phyloP scores from a whole-genome alignment of 2,113 vertebrate species.

The Strigops habroptila region DNA sequence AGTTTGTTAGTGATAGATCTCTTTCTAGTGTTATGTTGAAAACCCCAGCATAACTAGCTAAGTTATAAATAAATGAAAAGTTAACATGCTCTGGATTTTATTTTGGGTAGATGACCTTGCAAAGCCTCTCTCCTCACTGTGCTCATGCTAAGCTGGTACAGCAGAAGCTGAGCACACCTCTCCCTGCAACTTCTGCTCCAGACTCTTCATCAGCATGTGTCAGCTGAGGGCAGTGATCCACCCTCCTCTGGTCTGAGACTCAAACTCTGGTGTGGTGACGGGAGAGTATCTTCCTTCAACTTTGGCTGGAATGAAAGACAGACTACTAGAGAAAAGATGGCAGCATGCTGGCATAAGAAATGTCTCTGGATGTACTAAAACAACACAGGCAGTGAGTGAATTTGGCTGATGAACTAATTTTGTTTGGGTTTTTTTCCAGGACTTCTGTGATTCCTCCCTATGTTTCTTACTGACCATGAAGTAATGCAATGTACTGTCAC shows the following conservation, averaged over 20 bases:
- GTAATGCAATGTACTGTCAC: not conserved
- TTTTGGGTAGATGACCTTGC: not conserved
- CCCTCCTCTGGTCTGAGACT: not conserved
- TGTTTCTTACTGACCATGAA: not conserved
- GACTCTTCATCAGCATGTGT: rapidly evolving
- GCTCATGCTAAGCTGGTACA: not conserved
- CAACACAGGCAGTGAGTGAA: not conserved
- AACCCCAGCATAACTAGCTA: not conserved
- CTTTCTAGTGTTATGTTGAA: not conserved
- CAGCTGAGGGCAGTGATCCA: not conserved
- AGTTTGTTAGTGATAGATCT: not conserved
- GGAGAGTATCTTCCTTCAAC: not conserved
- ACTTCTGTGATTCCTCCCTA: not conserved
- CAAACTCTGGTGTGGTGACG: not conserved
- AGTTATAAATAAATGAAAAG: not conserved
- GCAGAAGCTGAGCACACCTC: not conserved
- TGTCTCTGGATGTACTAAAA: not conserved
- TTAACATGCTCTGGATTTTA: not conserved
- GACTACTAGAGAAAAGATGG: not conserved
- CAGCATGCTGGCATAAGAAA: not conserved
- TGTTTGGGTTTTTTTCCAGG: not conserved
- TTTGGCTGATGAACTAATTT: not conserved
- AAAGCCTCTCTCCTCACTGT: not conserved
- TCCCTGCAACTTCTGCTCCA: not conserved
- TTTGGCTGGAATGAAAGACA: rapidly evolving